Conservation (phyloP, 2,888 invertebrate species). For the Lochmaea crataegi region DNA sequence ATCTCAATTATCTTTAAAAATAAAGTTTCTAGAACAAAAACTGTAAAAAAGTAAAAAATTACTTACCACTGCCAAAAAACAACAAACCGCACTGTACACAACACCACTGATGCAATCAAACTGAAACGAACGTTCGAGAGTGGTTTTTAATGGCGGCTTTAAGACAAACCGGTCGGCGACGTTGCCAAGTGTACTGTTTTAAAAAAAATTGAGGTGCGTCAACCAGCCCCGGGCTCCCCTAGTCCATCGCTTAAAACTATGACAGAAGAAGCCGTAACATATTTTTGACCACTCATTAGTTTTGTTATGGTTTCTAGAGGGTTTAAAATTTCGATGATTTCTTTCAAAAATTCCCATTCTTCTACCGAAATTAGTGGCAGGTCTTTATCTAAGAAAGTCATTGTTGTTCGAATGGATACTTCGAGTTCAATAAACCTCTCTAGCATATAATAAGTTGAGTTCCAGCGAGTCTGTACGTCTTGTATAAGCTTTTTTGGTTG, state of each 20-base stretch:
- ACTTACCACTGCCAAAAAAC: no score
- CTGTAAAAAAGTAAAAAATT: no score
- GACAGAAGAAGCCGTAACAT: conserved; percentile 42
- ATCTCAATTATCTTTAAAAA: no score
- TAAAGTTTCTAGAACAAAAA: no score
- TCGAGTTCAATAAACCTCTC: conserved; percentile 44
- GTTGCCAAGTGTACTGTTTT: background rate
- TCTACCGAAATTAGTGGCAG: conserved; percentile 39
- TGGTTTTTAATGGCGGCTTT: no score
- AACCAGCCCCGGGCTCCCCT: no score
- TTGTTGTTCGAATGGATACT: conserved; percentile 42
- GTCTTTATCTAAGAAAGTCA: conserved; percentile 40
- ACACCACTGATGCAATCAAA: no score
- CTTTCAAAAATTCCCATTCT: conserved; percentile 45
- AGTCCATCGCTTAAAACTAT: conserved; percentile 34
- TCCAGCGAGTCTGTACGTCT: conserved; percentile 26
- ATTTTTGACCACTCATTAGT: conserved; percentile 36
- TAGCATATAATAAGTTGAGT: no score
- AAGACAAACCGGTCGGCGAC: no score
- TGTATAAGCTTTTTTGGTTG: conserved; percentile 31
- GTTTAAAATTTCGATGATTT: conserved; percentile 41
- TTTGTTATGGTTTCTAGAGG: conserved; percentile 38
- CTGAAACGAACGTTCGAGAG: no score
- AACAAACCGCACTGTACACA: no score
- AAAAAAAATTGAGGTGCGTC: no score